Base-by-base conservation (phyloP, 1,140 invertebrate genomes). In the Drosophila serrata region DNA sequence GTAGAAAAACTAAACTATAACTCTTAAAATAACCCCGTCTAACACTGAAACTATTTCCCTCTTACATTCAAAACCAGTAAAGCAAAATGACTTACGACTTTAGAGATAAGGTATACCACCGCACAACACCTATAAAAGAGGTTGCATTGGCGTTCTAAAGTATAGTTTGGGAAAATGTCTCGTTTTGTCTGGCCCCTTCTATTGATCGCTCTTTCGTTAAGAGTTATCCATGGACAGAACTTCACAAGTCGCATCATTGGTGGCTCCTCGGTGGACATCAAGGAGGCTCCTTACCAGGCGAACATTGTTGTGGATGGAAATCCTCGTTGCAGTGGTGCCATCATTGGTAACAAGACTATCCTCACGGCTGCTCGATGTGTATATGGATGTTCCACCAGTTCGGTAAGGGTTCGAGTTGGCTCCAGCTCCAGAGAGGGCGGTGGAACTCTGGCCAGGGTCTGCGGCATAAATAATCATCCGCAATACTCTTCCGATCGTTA, bases 291-390 rank as follows among this genome's bases (percentile, higher is more conserved):
- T 9, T 31, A 69, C 15, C 65, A 69, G 17, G 62, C 65, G 5
- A 39, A 29, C 24, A 51, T 69, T 4, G 9, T 69, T 13, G 24
- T 68, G 11, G 62, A 69, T 17, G 37, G 24, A 13, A 69, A 13
- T 7, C 17, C 39, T 0, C 11, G 19, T 3, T 72, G 68, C 53
- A 72, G 68, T 59, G 68, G 68, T 5, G 68, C 68, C 29, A 72
- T 72, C 29, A n/a, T 72, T 8, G 1, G 5, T 9, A 12, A 7
- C 4, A 9, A 42, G 5, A 4, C 6, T 6, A 24, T 72, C 6
- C 19, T 72, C 2, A 72, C 69, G 8, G 68, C 67, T 6, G 69
- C 67, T 3, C 9, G 7, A 13, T 72, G 69, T 39, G 69, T 67
- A 11, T 40, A 39, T 4, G 45, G 22, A 5, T 67, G 19, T 7